Conservation (phyloP, 2,888 invertebrate genomes). For the Hypomecis atomaria region DNA sequence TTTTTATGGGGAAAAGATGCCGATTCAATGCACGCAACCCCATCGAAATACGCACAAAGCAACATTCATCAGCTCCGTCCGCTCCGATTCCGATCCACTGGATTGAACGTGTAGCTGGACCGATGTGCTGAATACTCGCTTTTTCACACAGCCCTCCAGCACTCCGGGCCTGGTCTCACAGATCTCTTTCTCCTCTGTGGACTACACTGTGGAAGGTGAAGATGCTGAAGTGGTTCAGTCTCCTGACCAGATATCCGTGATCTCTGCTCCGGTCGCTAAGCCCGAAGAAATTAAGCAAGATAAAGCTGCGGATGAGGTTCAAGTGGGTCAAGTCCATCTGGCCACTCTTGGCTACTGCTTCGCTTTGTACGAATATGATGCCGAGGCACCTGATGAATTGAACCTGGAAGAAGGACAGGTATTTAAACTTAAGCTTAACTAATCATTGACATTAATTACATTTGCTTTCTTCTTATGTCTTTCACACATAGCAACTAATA, state of each 20-base stretch:
- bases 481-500: too few relatives aligned
- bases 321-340: constrained; percentile 38
- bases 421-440: neutral
- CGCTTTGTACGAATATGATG: constrained; percentile 97
- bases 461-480: too few relatives aligned
- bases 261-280: constrained; percentile 84
- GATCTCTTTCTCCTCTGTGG: constrained; percentile 96
- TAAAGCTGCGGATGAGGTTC: constrained; percentile 44
- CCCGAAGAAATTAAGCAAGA: constrained; percentile 60
- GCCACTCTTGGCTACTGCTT: constrained; percentile 87
- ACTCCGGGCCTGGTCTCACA: constrained; percentile 89
- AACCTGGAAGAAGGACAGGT: constrained; percentile 96
- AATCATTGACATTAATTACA: too few relatives aligned
- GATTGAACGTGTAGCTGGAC: neutral
- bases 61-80: too few relatives aligned
- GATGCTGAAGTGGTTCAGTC: constrained; percentile 89
- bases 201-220: constrained; percentile 95
- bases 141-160: constrained; percentile 57
- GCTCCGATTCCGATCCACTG: too few relatives aligned
- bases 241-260: constrained; percentile 88
- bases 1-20: too few relatives aligned
- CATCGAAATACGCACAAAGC: too few relatives aligned
- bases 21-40: too few relatives aligned
- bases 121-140: neutral
- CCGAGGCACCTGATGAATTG: constrained; percentile 94